Conservation (phyloP, 2,888 invertebrate genomes). For the Cyclophora albipunctata region DNA sequence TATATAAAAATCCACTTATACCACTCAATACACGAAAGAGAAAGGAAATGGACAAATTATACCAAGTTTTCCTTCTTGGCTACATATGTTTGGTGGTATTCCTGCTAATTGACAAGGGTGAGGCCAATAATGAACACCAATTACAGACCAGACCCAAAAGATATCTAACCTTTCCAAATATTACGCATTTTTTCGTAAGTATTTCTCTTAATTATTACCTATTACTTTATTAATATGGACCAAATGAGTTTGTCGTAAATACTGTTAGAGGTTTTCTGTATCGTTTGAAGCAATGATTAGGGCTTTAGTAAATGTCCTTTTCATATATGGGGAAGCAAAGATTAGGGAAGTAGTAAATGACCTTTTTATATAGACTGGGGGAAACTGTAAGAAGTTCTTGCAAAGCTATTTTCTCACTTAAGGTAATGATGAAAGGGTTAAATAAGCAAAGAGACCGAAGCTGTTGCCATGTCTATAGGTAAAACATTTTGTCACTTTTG, state of each 20-base stretch:
- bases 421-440: too few relatives aligned
- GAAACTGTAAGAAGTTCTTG: too few relatives aligned
- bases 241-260: constrained; percentile 1
- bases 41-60: constrained; percentile 26
- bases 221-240: not conserved
- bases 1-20: not conserved
- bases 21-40: not conserved
- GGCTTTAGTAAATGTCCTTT: too few relatives aligned
- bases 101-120: constrained; percentile 34
- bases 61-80: constrained; percentile 32
- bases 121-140: constrained; percentile 29
- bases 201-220: constrained; percentile 6
- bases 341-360: too few relatives aligned
- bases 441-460: too few relatives aligned
- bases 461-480: too few relatives aligned
- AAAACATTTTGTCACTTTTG: too few relatives aligned
- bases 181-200: constrained; percentile 57
- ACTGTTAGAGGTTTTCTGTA: not conserved
- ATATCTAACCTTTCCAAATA: constrained; percentile 46
- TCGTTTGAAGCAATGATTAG: not conserved
- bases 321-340: too few relatives aligned
- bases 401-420: too few relatives aligned
- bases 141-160: constrained; percentile 32
- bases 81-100: constrained; percentile 39
- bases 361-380: too few relatives aligned